Evolutionary conservation across 2,797 vertebrate species (phyloP).

Genomic region (Mallotus villosus): DNA sequence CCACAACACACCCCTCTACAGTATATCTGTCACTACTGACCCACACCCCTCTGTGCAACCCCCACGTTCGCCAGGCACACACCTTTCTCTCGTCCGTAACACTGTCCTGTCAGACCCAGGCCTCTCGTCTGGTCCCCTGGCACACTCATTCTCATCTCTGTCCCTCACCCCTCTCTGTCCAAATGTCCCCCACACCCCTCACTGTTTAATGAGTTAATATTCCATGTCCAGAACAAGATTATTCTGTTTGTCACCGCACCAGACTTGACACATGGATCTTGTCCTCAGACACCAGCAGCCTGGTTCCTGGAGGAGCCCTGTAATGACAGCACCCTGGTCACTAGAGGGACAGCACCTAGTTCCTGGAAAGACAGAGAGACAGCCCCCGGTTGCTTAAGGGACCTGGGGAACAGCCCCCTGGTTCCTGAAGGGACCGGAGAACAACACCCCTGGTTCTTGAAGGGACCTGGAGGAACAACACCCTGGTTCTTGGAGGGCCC

Average conservation of each 20-base stretch:
- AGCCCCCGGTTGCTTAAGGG: no score
- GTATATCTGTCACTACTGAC: not conserved
- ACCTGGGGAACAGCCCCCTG: no score
- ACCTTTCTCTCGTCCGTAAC: not conserved
- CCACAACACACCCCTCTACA: not conserved
- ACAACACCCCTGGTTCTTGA: not conserved
- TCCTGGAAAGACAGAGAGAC: not conserved
- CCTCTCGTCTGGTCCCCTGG: not conserved
- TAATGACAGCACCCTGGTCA: no score
- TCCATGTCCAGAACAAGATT: not conserved
- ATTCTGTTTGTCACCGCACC: constrained; percentile 9
- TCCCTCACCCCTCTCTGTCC: not conserved
- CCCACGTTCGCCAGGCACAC: no score
- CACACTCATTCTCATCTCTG: not conserved
- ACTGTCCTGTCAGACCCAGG: no score
- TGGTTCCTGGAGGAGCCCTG: not conserved
- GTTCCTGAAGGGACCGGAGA: not conserved
- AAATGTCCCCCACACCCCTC: not conserved
- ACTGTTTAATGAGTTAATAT: not conserved
- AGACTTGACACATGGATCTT: constrained; percentile 23
- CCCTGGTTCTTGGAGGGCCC: constrained; percentile 72
- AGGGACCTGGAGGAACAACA: constrained; percentile 5
- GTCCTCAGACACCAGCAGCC: not conserved
- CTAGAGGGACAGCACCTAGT: not conserved
- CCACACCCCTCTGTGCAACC: not conserved